These are phyloP conservation scores for Telenomus remus DNA, from an alignment of 1,140 invertebrate species.

Conservation along the genomic window DNA sequence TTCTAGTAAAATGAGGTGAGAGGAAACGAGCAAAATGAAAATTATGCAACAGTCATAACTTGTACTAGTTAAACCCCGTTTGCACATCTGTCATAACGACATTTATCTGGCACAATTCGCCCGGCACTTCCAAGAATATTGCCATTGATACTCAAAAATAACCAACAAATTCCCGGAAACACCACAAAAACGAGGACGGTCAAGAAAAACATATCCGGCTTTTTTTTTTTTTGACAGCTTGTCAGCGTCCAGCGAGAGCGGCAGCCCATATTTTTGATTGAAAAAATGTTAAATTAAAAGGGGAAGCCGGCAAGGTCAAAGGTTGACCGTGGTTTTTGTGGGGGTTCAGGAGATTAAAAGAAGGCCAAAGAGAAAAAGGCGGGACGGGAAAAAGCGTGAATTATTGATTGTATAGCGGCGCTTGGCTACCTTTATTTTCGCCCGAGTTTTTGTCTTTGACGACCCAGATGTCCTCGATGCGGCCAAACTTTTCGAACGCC, in stretches of 20 bases:
- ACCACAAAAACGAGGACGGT: neutral
- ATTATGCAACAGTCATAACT: too few relatives aligned
- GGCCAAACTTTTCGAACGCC: constrained; percentile 87
- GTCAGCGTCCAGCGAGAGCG: too few relatives aligned
- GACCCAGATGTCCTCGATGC: constrained; percentile 91
- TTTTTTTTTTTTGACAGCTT: too few relatives aligned
- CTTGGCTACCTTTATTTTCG: constrained; percentile 87
- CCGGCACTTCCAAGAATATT: constrained; percentile 1
- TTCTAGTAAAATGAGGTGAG: too few relatives aligned
- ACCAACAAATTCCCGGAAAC: neutral
- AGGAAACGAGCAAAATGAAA: too few relatives aligned
- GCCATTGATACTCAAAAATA: neutral
- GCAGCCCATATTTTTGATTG: too few relatives aligned
- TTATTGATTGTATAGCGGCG: constrained; percentile 49
- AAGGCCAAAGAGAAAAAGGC: neutral
- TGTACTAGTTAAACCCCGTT: constrained; percentile 1
- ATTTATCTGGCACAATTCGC: constrained; percentile 12
- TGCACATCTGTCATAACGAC: constrained; percentile 31
- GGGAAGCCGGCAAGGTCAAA: too few relatives aligned
- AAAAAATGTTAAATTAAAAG: too few relatives aligned
- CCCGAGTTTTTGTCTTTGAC: constrained; percentile 89
- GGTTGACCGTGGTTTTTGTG: too few relatives aligned
- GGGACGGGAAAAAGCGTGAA: constrained; percentile 32
- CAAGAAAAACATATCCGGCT: too few relatives aligned
- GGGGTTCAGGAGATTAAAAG: too few relatives aligned